These are phyloP conservation scores for Potamilus streckersoni DNA, from an alignment of 1,140 invertebrate genomes.

Conservation along the genomic window DNA sequence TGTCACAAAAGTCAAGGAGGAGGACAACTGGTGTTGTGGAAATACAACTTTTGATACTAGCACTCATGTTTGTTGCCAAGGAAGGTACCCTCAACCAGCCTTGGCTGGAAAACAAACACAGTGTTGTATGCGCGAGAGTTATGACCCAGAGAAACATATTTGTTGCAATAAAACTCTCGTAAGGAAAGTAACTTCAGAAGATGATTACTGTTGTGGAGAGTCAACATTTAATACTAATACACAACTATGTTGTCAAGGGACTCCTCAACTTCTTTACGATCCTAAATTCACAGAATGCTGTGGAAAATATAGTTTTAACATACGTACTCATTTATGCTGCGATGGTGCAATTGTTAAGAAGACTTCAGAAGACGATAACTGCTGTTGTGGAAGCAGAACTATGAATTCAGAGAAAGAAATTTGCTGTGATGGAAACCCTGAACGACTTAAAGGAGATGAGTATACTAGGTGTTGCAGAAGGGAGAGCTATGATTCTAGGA, in stretches of 20 bases:
- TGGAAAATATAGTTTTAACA: constrained; percentile 3
- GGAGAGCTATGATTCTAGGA: constrained; percentile 14
- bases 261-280: constrained; percentile 1
- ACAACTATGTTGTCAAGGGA: constrained; percentile 11
- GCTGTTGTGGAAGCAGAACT: constrained; percentile 12
- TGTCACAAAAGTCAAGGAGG: constrained; percentile 5
- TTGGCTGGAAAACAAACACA: constrained; percentile 24
- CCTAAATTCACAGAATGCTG: constrained; percentile 6
- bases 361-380: constrained; percentile 3
- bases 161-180: constrained; percentile 20
- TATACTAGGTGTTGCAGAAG: constrained; percentile 7
- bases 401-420: constrained; percentile 12
- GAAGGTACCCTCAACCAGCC: constrained; percentile 7
- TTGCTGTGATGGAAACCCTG: constrained; percentile 7
- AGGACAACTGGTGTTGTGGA: constrained; percentile 33
- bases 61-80: constrained; percentile 27
- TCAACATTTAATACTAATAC: constrained; percentile 6
- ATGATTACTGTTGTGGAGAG: constrained; percentile 20
- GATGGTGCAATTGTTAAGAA: constrained; percentile 3
- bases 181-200: constrained; percentile 14
- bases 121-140: constrained; percentile 18
- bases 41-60: constrained; percentile 22
- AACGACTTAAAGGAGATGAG: not conserved
- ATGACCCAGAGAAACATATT: constrained; percentile 21
- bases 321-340: constrained; percentile 7